Percentiles rank a stretch among this genome's conserved stretches.
phyloP scores from a whole-genome alignment of 2,888 invertebrate genomes.

The Drosophila ustulata region DNA sequence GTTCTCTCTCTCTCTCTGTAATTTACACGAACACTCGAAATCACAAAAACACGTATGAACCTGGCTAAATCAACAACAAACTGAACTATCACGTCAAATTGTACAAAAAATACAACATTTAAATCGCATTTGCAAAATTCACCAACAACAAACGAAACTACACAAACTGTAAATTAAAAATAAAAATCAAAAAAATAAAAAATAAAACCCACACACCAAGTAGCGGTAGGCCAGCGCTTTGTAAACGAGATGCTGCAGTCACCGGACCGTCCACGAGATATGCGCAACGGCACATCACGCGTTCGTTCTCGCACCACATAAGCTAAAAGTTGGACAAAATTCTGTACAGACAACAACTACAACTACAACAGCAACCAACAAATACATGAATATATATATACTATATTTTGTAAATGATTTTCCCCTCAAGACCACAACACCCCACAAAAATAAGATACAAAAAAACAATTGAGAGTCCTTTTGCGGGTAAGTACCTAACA shows the following conservation, averaged over 20 bases:
- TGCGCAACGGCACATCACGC: slow-evolving; percentile 79
- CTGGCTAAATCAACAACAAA: slow-evolving; percentile 49
- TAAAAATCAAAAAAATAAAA: slow-evolving; percentile 31
- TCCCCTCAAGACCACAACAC: slow-evolving; percentile 43
- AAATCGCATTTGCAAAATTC: slow-evolving; percentile 51
- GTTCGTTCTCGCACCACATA: slow-evolving; percentile 75
- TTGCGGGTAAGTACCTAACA: slow-evolving; percentile 41
- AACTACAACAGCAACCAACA: slow-evolving; percentile 16
- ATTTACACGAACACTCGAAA: slow-evolving; percentile 37
- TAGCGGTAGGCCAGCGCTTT: slow-evolving; percentile 85
- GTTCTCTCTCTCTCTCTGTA: slow-evolving; percentile 36
- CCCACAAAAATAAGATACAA: too few species aligned
- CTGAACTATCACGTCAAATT: slow-evolving; percentile 11
- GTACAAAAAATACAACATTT: slow-evolving; percentile 27
- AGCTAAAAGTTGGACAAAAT: slow-evolving; percentile 72
- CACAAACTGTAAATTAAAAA: slow-evolving; percentile 16
- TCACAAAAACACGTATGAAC: slow-evolving; percentile 37
- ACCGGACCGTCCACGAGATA: slow-evolving; percentile 84
- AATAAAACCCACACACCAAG: slow-evolving; percentile 49
- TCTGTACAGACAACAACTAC: slow-evolving; percentile 33
- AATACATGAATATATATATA: slow-evolving; percentile 31
- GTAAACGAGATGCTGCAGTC: slow-evolving; percentile 85
- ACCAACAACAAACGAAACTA: slow-evolving; percentile 1
- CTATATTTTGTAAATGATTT: slow-evolving; percentile 75
- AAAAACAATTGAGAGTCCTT: slow-evolving; percentile 1